Evolutionary conservation across 1,140 invertebrate genomes (phyloP).

Genomic region (Ostrea edulis): DNA sequence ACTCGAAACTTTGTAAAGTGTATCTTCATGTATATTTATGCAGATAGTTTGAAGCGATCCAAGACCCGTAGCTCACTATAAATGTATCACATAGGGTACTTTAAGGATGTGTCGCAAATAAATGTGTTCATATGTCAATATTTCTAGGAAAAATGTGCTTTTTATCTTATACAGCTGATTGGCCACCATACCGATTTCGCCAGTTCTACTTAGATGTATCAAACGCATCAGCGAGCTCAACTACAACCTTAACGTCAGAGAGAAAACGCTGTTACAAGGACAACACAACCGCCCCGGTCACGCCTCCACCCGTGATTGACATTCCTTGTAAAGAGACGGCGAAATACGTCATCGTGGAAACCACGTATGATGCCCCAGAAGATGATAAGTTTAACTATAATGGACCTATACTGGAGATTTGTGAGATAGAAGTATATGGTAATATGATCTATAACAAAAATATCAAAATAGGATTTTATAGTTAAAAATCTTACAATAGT

Average conservation of each 20-base stretch:
- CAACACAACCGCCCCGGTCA: neutral
- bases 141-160: no score
- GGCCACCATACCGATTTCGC: neutral
- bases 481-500: no score
- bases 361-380: neutral
- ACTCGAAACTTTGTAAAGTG: no score
- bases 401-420: neutral
- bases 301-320: neutral
- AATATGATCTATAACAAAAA: no score
- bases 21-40: no score
- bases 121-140: no score
- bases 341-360: neutral
- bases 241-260: neutral
- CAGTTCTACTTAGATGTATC: conserved; percentile 15
- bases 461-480: no score
- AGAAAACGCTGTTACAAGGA: neutral
- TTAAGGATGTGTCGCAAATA: no score
- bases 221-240: neutral
- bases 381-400: neutral
- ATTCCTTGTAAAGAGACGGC: neutral
- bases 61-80: no score
- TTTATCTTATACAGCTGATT: neutral
- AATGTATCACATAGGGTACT: no score
- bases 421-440: no score
- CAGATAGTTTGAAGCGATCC: no score